Base-by-base conservation (phyloP, 2,888 invertebrate genomes). In the Diabrotica balteata region DNA sequence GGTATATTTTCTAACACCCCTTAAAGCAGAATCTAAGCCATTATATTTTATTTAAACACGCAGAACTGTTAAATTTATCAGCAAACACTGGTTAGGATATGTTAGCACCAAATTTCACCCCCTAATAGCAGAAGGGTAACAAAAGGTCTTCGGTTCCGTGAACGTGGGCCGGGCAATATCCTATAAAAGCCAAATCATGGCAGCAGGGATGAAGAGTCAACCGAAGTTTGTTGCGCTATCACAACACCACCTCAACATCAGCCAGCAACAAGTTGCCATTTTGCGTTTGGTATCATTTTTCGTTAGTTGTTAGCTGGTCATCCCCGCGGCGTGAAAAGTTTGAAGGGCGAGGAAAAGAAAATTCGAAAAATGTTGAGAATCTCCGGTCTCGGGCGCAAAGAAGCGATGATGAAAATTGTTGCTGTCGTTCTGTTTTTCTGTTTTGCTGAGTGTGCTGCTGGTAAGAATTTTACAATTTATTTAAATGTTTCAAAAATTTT, bases 371-470 rank as follows among this genome's bases (percentile, higher is more conserved):
- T 58, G 47, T 10, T 58, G n/a, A 22, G 50, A 10, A n/a, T 42
- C 8, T 43, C 10, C n/a, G 53, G 53, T 53, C 10, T 42, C 53
- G 53, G 53, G 7, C 54, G 61, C 17, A 68, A 55, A 47, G 61
- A 63, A 63, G 50, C 17, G 50, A 49, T 81, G 63, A 78, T 86
- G 53, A 84, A 85, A 70, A 79, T 86, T 54, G 82, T 86, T n/a
- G 82, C 86, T 22, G 76, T 89, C 44, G 81, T 89, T 49, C 83
- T 89, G 65, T 82, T 89, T 67, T 84, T 88, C 72, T 88, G 87
- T 73, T 85, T 89, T 68, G 87, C 86, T 22, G 88, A 89, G 78
- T 87, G 87, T 74, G 87, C 87, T 67, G 86, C 89, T 83, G 89
- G 90, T 90, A 83, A 80, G 82, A 49, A 9, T 47, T 6, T 47